phyloP scores from a whole-genome alignment of 2,113 vertebrate species.

The Semnornis frantzii region DNA sequence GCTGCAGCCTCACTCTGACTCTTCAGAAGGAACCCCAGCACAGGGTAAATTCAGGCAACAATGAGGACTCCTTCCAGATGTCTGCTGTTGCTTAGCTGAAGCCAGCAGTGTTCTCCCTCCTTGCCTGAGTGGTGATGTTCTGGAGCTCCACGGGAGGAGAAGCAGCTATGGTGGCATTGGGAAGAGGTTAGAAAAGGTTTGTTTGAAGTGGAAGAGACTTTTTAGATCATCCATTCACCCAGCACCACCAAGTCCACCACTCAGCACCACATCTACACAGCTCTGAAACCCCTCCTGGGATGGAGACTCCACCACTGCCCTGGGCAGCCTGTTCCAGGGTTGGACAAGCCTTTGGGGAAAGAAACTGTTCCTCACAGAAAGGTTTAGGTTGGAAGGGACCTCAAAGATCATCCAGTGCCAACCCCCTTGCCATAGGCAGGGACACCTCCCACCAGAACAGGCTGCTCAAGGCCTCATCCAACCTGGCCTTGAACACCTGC shows the following conservation, averaged over 20 bases:
- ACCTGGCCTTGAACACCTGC: too few species aligned
- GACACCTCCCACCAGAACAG: too few species aligned
- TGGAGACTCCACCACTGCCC: background rate
- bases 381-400: too few species aligned
- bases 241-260: background rate
- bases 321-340: background rate
- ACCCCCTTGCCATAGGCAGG: too few species aligned
- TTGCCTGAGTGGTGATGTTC: accelerated
- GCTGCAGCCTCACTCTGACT: background rate
- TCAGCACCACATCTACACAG: background rate
- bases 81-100: background rate
- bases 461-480: too few species aligned
- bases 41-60: accelerated
- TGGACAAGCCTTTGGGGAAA: too few species aligned
- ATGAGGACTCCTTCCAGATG: accelerated
- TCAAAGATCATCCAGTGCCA: too few species aligned
- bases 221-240: background rate
- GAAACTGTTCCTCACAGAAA: too few species aligned
- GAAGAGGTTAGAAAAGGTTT: background rate
- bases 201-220: background rate
- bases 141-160: accelerated
- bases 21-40: background rate
- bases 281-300: background rate
- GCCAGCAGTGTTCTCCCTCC: background rate
- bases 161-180: background rate